Evolutionary conservation across 2,113 vertebrate species (phyloP), one percentile per base, ranked within the genome.

Genomic region (Saguinus midas): DNA sequence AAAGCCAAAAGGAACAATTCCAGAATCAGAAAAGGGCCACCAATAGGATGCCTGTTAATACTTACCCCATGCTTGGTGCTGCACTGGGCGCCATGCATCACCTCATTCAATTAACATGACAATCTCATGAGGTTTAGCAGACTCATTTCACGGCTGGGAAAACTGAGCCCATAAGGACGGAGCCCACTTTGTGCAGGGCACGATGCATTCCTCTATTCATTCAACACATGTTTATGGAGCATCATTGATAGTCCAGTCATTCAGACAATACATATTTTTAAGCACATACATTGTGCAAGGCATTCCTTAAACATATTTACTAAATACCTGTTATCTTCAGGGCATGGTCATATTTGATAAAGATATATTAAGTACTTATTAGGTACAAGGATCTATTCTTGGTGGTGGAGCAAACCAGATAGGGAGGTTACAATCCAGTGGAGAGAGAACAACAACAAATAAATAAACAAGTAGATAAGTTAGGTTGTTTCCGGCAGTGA

Each of bases 1-100:
- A 29, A 98, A 98, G 97, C 8, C 96, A 73, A 98, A 93, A 93
- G 95, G 91, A 90, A 95, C 7, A 79, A 72, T 37, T 0, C 16
- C 12, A 0, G 8, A 1, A 25, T 86, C 8, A 85, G 82, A 29
- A 85, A 27, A 27, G 66, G 27, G 68, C 14, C 6, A 8, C 0
- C 0, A 2, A 7, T 12, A 0, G 2, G 50, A 16, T 0, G 2
- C 58, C 32, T 18, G 0, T 13, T 64, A 12, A 64, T 64, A 64
- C 85, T 23, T 12, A 3, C 91, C 6, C 6, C 0, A 27, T 20
- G 70, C 83, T 14, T 11, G 6, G 43, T 2, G 37, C 50, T 1
- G 9, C 0, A 7, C 68, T 3, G 27, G 32, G 52, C 16, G 3
- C 16, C 0, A 8, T 0, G 9, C 0, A 7, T 12, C 50, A 6